Conservation (phyloP, 1,140 invertebrate species). For the Drosophila sp. region DNA sequence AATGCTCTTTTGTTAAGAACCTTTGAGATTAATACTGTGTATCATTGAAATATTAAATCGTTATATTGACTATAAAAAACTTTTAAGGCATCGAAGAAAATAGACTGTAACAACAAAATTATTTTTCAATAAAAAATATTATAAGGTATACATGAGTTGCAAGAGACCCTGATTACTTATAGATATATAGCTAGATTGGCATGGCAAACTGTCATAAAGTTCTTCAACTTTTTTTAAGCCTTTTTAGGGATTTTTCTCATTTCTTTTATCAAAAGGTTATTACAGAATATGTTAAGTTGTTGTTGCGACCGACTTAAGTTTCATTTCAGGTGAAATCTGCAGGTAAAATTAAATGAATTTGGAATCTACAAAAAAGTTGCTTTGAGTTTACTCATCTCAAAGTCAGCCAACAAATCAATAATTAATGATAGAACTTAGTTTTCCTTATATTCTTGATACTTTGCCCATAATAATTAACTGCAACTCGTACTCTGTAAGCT, state of each 20-base stretch:
- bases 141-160: too few relatives aligned
- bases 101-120: too few relatives aligned
- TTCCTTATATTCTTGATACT: not conserved
- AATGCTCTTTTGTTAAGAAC: too few relatives aligned
- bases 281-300: not conserved
- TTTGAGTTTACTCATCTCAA: not conserved
- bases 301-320: not conserved
- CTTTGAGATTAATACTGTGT: too few relatives aligned
- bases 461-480: constrained; percentile 10
- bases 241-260: not conserved
- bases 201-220: constrained; percentile 3
- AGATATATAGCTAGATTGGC: not conserved
- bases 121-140: too few relatives aligned
- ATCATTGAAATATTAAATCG: too few relatives aligned
- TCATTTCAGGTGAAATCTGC: not conserved
- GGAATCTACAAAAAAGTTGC: not conserved
- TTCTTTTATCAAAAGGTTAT: too few relatives aligned
- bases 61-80: too few relatives aligned
- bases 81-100: too few relatives aligned
- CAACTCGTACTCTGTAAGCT: not conserved
- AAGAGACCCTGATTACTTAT: too few relatives aligned
- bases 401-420: constrained; percentile 1
- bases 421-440: not conserved
- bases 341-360: constrained; percentile 2
- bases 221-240: not conserved